These are phyloP conservation scores for Falco rusticolus DNA, from an alignment of 2,797 vertebrate species.

Conservation along the genomic window DNA sequence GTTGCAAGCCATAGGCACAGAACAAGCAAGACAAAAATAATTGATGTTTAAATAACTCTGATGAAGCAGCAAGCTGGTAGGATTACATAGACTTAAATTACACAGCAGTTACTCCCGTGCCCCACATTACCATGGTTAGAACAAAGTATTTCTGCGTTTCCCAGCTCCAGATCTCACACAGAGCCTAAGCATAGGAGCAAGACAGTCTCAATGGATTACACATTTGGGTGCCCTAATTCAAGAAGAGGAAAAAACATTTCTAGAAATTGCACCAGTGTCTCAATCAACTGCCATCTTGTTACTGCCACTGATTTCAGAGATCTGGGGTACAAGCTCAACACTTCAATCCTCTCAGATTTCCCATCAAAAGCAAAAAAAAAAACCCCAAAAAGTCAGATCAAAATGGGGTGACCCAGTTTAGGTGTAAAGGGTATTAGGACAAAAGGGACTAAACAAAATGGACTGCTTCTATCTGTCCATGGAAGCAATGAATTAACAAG, in stretches of 20 bases:
- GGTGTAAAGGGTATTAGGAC: neutral
- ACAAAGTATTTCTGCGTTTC: neutral
- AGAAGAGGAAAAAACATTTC: neutral
- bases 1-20: neutral
- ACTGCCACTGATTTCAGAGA: neutral
- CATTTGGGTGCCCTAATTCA: neutral
- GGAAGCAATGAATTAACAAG: neutral
- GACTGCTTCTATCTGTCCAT: neutral
- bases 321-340: neutral
- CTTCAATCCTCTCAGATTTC: neutral
- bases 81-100: neutral
- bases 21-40: constrained; percentile 10
- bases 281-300: neutral
- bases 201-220: neutral
- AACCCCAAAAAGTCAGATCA: neutral
- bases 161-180: neutral
- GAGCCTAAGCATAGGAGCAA: neutral
- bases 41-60: neutral
- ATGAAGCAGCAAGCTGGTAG: neutral
- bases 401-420: neutral
- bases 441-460: neutral
- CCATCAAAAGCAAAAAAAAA: neutral
- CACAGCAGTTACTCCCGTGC: neutral
- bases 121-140: neutral
- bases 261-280: neutral